Base-by-base conservation (phyloP, 2,888 invertebrate genomes). In the Allophyes oxyacanthae region DNA sequence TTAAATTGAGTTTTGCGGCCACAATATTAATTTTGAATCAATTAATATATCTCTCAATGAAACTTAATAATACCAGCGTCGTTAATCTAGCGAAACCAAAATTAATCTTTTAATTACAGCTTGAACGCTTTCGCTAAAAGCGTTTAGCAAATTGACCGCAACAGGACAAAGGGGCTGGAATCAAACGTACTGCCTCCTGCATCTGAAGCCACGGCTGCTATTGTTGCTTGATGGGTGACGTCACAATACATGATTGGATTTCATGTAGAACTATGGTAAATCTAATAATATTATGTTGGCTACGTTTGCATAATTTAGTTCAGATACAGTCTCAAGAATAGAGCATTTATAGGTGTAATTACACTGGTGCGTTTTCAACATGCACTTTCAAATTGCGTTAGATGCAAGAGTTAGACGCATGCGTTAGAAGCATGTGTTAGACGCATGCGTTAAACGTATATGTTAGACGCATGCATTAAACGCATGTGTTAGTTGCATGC, bases 241-340 rank as follows among this genome's bases (percentile, higher is more conserved):
- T 41, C 48, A 71, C 32, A 43, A 61, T 36, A 40, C 37, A 56
- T 44, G 43, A 65, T 48, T 48, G 71, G 72, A 71, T 71, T 57
- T 26, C 4, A 8, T 9, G 20, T 11, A 10, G 30, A 51, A 48
- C 45, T 68, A 67, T 69, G 42, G 26, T 14, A 11, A 15, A 33
- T 14, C 33, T 51, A 15, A 45, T 63, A 33, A 28, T 28, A 28
- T 28, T 46, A 20, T 30, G 41, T 28, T 6, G 26, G 34, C 2
- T 33, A 40, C 14, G 37, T 68, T 8, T 10, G 4, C 10, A 32
- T 64, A 48, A 54, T 64, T 63, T 44, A 34, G n/a, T n/a, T n/a
- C n/a, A n/a, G 9, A 8, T 45, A 11, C 11, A 14, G 3, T 5
- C 25, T 25, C 3, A 5, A 25, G 25, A 25, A 25, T 25, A 25